Conservation (phyloP, 2,888 invertebrate genomes). For the Pristionchus arcanus region DNA sequence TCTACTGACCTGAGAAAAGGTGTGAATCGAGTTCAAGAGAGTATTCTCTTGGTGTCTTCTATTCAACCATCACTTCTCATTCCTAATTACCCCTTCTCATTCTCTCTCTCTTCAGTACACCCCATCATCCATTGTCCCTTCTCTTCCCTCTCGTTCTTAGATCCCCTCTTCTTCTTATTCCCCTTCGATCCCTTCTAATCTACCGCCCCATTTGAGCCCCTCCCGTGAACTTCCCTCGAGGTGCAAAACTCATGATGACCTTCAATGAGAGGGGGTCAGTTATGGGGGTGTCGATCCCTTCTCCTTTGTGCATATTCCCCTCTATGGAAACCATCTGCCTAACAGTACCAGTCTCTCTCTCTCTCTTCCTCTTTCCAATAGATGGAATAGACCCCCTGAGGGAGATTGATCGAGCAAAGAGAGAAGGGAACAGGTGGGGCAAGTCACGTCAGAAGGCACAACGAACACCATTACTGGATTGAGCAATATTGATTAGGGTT, state of each 20-base stretch:
- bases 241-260: conserved; percentile 45
- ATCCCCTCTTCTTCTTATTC: conserved; percentile 18
- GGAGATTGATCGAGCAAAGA: background rate
- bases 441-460: background rate
- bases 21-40: conserved; percentile 42
- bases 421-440: background rate
- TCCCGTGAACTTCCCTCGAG: background rate
- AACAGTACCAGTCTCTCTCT: conserved; percentile 35
- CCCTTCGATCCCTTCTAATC: conserved; percentile 24
- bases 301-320: background rate
- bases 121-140: conserved; percentile 32
- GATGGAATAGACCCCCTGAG: background rate
- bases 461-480: background rate
- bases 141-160: conserved; percentile 37
- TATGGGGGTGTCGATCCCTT: conserved; percentile 38
- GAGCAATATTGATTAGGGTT: background rate
- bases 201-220: conserved; percentile 30
- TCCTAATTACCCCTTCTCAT: conserved; percentile 45
- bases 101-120: conserved; percentile 14
- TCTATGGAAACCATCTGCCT: conserved; percentile 34
- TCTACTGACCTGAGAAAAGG: background rate
- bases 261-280: conserved; percentile 40
- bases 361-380: conserved; percentile 4
- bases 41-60: background rate
- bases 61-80: background rate